These are phyloP conservation scores for Hemicentrotus pulcherrimus DNA, from an alignment of 35 echinoderm and acorn worm genomes.

Conservation along the genomic window DNA sequence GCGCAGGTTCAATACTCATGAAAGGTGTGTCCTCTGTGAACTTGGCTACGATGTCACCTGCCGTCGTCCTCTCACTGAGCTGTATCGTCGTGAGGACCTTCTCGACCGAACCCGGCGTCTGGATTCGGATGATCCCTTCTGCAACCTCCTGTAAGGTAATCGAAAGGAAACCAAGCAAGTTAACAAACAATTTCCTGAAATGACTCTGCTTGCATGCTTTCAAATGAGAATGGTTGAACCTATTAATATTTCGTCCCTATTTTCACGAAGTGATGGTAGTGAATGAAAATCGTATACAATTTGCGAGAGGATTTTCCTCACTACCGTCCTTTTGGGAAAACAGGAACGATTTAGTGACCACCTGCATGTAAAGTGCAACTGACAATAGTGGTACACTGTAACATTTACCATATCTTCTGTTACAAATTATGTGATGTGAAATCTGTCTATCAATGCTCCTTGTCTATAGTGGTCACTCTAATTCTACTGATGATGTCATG, in stretches of 20 bases:
- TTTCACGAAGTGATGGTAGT: no score
- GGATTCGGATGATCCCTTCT: conserved; percentile 79
- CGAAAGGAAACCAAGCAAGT: conserved; percentile 17
- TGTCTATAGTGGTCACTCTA: neutral
- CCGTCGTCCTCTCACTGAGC: conserved; percentile 78
- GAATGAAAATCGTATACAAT: no score
- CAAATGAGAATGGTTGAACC: neutral
- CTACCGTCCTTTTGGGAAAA: no score
- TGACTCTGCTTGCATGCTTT: neutral
- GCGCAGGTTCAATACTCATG: neutral
- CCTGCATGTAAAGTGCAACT: neutral
- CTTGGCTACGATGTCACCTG: conserved; percentile 90
- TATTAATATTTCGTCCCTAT: no score
- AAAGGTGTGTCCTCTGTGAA: conserved; percentile 79
- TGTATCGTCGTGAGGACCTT: conserved; percentile 93
- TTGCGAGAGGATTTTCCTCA: no score
- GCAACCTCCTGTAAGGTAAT: conserved; percentile 59
- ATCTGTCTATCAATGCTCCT: neutral
- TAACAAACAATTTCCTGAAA: neutral
- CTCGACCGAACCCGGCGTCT: conserved; percentile 77
- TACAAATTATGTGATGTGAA: neutral
- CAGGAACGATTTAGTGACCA: no score
- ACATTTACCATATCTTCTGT: neutral
- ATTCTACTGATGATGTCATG: neutral
- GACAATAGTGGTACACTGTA: neutral